Conservation (phyloP, 2,797 vertebrate genomes). For the Sarcophilus harrisii region DNA sequence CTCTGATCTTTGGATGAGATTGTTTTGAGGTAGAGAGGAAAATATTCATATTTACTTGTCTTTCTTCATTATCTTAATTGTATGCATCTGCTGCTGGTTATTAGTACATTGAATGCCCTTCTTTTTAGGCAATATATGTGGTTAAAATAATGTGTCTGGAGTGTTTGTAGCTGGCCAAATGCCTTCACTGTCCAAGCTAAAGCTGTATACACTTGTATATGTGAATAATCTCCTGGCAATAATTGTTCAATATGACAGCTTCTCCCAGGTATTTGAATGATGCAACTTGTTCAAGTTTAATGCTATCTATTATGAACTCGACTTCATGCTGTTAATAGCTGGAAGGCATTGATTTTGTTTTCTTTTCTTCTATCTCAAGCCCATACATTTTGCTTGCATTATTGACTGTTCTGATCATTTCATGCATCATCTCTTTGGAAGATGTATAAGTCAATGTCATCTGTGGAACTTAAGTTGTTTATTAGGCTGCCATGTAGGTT, state of each 20-base stretch:
- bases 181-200: slow-evolving; percentile 74
- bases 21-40: slow-evolving; percentile 68
- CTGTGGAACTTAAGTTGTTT: slow-evolving; percentile 86
- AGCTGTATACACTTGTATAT: slow-evolving; percentile 67
- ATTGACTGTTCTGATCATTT: slow-evolving; percentile 88
- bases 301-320: slow-evolving; percentile 87
- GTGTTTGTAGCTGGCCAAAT: slow-evolving; percentile 79
- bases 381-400: slow-evolving; percentile 87
- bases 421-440: slow-evolving; percentile 88
- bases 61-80: slow-evolving; percentile 75
- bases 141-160: slow-evolving; percentile 66
- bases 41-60: slow-evolving; percentile 63
- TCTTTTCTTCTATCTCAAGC: slow-evolving; percentile 86
- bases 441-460: slow-evolving; percentile 88
- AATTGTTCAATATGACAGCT: slow-evolving; percentile 84
- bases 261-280: slow-evolving; percentile 85
- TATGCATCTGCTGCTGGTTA: slow-evolving; percentile 78
- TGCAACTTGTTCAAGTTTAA: slow-evolving; percentile 87
- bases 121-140: slow-evolving; percentile 78
- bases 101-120: slow-evolving; percentile 72
- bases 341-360: slow-evolving; percentile 89
- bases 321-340: slow-evolving; percentile 87
- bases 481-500: slow-evolving; percentile 82
- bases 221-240: slow-evolving; percentile 78
- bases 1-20: slow-evolving; percentile 55